Evolutionary conservation across 2,888 invertebrate genomes (phyloP), one percentile per base, ranked within the genome.

Genomic region (Galeopsomyia nigrocyanea): DNA sequence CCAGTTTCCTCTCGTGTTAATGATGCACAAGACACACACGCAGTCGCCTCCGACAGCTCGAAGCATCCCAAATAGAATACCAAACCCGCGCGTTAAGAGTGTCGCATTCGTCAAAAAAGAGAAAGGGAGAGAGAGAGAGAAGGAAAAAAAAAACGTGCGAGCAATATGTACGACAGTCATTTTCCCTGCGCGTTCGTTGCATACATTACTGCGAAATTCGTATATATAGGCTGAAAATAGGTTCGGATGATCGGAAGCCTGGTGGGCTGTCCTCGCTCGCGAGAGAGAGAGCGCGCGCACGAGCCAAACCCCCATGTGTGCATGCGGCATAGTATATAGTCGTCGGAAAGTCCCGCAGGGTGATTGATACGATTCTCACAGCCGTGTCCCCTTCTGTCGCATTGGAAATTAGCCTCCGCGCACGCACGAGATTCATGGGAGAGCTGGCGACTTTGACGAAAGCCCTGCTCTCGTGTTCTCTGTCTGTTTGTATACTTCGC

Each of bases 301-400:
- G 50, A 3, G 49, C 21, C 58, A 17, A 31, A 22, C 39, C 58
- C 39, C 55, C 10, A 14, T n/a, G n/a, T 5, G 5, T 26, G 39
- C 26, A 39, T 26, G 58, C 64, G 62, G n/a, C n/a, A n/a, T n/a
- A n/a, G n/a, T n/a, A n/a, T n/a, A n/a, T n/a, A n/a, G n/a, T n/a
- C 26, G 64, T 56, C 62, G 62, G 56, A 58, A 72, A 67, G 67
- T 14, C 63, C 56, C 47, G 31, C 16, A 22, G 61, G 53, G 73
- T 73, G 73, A 73, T 73, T 73, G 73, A 73, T 73, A 69, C 63
- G 73, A 73, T 73, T 61, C 73, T 65, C 66, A 31, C 64, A 58
- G 53, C 10, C 46, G 21, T 19, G 19, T 60, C 31, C 65, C 56
- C 65, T 53, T 19, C 7, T 49, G 53, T 64, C 64, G 72, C 68